Base-by-base conservation (phyloP, 2,113 vertebrate genomes). In the Charadrius vociferus region DNA sequence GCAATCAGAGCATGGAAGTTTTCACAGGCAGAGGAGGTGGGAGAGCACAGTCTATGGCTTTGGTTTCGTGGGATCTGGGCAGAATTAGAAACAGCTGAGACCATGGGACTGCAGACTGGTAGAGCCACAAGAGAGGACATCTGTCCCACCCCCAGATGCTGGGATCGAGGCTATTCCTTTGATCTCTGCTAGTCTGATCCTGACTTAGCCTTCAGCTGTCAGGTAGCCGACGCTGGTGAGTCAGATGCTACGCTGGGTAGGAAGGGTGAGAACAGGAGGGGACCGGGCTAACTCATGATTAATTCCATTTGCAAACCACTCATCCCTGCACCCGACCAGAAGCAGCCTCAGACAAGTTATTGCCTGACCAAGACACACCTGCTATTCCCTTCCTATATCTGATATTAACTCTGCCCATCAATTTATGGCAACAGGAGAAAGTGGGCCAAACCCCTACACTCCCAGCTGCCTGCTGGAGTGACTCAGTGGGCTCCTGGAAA, bases 271-370 rank as follows among this genome's bases (percentile, higher is more conserved):
- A 95, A 93, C 49, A 61, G 79, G 34, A 86, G 45, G 36, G 34
- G 34, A 90, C 34, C 3, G 0, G 34, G 74, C 72, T 95, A 94
- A 78, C 41, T 63, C 80, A 87, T 80, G 53, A 90, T 72, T 95
- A 88, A 81, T 80, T 71, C 0, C 0, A 63, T 86, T 92, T 94
- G 83, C 70, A 83, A 96, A 74, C 84, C 55, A 88, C 61, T 72
- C 67, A 78, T 88, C 71, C 53, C 68, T 43, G 21, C 53, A 85
- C 53, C 13, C 39, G 93, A 78, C 22, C 50, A 96, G 72, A 83
- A 86, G 45, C 93, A 91, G 68, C 36, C 27, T 92, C 77, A 81
- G 81, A 88, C 96, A 96, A 95, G 95, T 94, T 73, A 74, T 29
- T 89, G 82, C 95, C 59, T 93, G 95, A 94, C 52, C 0, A 6